Conservation (phyloP, 2,797 vertebrate genomes). For the Cyclura pinguis region DNA sequence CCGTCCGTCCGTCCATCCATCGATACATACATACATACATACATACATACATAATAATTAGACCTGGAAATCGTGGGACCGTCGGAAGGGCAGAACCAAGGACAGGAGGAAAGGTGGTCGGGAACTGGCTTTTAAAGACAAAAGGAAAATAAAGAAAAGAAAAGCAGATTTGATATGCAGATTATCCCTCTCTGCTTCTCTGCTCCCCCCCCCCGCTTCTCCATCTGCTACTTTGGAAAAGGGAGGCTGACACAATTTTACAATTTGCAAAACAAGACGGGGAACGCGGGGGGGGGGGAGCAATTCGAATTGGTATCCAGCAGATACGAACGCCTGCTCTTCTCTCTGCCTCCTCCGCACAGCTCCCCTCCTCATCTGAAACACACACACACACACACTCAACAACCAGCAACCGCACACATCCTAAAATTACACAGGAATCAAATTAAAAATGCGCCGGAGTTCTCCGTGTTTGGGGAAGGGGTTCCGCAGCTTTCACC, state of each 20-base stretch:
- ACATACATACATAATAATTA: not conserved
- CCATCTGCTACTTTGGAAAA: too few relatives aligned
- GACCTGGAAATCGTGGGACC: too few relatives aligned
- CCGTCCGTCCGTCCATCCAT: too few relatives aligned
- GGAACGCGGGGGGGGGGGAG: too few relatives aligned
- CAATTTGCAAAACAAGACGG: not conserved
- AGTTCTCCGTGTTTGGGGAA: not conserved
- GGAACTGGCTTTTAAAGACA: not conserved
- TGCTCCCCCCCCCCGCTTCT: fast-evolving
- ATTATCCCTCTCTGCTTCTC: not conserved
- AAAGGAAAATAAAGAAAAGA: not conserved
- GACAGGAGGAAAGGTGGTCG: not conserved
- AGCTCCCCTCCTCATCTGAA: too few relatives aligned
- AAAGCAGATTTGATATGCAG: not conserved
- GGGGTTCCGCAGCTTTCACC: too few relatives aligned
- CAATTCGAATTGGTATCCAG: not conserved
- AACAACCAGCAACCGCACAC: too few relatives aligned
- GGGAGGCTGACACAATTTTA: too few relatives aligned
- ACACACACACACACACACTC: not conserved
- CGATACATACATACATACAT: too few relatives aligned
- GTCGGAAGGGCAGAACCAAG: not conserved
- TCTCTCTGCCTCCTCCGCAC: not conserved
- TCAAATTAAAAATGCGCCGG: not conserved
- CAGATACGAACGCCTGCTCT: conserved; percentile 46
- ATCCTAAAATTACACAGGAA: not conserved